Percentiles rank a stretch among this genome's conserved stretches.
Evolutionary conservation across 2,888 invertebrate species (phyloP).

Genomic region (Octodonta nipae): DNA sequence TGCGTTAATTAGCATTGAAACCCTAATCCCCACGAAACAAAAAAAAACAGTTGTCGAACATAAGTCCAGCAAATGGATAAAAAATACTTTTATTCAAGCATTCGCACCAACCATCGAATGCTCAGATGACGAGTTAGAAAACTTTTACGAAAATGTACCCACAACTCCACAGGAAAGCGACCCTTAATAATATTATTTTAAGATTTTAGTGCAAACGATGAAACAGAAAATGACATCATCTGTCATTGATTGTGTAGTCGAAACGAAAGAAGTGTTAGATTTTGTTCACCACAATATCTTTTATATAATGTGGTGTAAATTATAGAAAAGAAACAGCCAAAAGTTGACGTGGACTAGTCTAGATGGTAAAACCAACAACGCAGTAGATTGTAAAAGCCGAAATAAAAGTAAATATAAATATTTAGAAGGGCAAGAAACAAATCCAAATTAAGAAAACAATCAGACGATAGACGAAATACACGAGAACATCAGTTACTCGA

Average conservation of each 20-base stretch:
- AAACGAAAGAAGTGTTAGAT: neutral
- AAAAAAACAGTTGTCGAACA: neutral
- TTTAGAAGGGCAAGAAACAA: too few relatives aligned
- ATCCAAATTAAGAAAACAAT: too few relatives aligned
- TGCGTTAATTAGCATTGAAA: neutral
- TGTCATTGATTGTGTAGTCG: neutral
- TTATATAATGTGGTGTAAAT: too few relatives aligned
- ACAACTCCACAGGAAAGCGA: neutral
- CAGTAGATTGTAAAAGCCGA: too few relatives aligned
- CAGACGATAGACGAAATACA: too few relatives aligned
- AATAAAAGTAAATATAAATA: too few relatives aligned
- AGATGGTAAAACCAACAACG: too few relatives aligned
- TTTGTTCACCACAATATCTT: too few relatives aligned
- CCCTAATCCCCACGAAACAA: neutral
- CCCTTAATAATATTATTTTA: neutral
- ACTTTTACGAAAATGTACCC: slow-evolving; percentile 1
- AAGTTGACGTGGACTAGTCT: neutral
- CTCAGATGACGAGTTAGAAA: slow-evolving; percentile 1
- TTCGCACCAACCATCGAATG: slow-evolving; percentile 1
- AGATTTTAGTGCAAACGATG: slow-evolving; percentile 1
- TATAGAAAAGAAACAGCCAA: neutral
- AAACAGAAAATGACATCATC: neutral
- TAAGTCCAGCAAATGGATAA: slow-evolving; percentile 1
- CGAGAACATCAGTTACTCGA: too few relatives aligned
- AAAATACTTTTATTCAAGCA: slow-evolving; percentile 1